A percentile compares a stretch with the other conserved stretches of the same genome.
Conservation (phyloP, 2,113 vertebrate species). For the Sinocyclocheilus rhinocerous region DNA sequence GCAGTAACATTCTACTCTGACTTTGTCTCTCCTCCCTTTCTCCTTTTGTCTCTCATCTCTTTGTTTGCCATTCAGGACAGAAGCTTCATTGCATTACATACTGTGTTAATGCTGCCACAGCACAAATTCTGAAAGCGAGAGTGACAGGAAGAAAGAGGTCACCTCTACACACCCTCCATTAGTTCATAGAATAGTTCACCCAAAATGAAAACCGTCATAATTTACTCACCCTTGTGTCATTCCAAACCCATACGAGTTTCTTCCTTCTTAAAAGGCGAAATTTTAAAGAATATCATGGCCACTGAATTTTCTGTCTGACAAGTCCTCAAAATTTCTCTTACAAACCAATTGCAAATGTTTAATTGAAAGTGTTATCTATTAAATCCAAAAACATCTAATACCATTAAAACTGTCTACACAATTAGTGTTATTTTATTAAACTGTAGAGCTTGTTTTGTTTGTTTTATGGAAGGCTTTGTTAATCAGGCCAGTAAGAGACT, state of each 20-base stretch:
- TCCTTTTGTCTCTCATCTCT: conserved; percentile 5
- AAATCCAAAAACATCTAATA: no score
- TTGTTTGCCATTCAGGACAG: conserved; percentile 24
- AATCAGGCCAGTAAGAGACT: no score
- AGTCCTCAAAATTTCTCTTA: not conserved
- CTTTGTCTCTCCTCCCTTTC: conserved; percentile 15
- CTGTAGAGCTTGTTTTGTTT: no score
- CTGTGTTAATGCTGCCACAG: conserved; percentile 9
- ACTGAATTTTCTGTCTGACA: not conserved
- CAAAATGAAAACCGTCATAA: not conserved
- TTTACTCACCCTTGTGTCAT: not conserved
- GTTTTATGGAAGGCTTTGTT: no score
- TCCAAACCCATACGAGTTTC: not conserved
- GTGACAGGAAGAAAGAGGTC: conserved; percentile 5
- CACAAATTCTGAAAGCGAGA: conserved; percentile 17
- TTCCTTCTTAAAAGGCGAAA: not conserved
- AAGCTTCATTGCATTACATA: conserved; percentile 13
- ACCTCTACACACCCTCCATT: conserved; percentile 6
- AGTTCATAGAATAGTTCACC: not conserved
- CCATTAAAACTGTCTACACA: no score
- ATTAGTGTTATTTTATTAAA: no score
- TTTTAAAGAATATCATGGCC: not conserved
- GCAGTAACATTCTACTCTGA: conserved; percentile 21
- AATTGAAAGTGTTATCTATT: no score
- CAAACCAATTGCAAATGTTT: no score